Conservation (phyloP, 1,140 invertebrate genomes). For the Colletes gigas region DNA sequence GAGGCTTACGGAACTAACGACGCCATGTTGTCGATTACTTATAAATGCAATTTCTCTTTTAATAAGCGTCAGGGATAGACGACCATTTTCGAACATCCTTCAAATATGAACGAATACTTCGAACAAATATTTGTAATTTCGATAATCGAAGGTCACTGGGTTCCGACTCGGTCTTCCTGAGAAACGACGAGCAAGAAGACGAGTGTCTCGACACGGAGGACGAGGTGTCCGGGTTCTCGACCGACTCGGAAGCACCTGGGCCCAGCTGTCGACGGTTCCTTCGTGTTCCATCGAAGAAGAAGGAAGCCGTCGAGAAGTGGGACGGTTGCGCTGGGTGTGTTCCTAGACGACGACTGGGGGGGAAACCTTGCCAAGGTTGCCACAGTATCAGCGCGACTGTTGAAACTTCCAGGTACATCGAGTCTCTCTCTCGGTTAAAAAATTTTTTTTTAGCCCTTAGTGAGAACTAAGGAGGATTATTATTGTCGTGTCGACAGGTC, state of each 20-base stretch:
- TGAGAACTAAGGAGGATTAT: background rate
- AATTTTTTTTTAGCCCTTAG: too few species aligned
- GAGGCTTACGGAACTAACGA: too few species aligned
- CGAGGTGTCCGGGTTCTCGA: constrained; percentile 90
- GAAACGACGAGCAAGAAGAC: constrained; percentile 81
- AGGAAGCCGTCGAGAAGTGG: constrained; percentile 74
- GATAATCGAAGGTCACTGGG: constrained; percentile 76
- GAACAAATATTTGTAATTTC: background rate
- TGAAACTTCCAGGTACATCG: constrained; percentile 73
- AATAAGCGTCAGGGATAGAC: too few species aligned
- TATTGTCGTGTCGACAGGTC: constrained; percentile 24
- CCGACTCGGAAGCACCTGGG: constrained; percentile 85
- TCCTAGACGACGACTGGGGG: constrained; percentile 74
- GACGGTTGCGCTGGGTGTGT: constrained; percentile 76
- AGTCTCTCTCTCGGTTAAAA: too few species aligned
- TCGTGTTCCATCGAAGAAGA: constrained; percentile 75
- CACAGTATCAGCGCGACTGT: constrained; percentile 79
- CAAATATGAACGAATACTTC: too few species aligned
- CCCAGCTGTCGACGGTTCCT: constrained; percentile 74
- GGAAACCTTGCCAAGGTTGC: constrained; percentile 71
- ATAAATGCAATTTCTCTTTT: too few species aligned
- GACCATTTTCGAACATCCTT: too few species aligned
- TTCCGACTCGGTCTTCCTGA: constrained; percentile 87
- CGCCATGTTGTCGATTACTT: too few species aligned
- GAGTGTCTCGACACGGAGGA: constrained; percentile 86